Evolutionary conservation across 2,888 invertebrate genomes (phyloP).

Genomic region (Hirtodrosophila histrioides): DNA sequence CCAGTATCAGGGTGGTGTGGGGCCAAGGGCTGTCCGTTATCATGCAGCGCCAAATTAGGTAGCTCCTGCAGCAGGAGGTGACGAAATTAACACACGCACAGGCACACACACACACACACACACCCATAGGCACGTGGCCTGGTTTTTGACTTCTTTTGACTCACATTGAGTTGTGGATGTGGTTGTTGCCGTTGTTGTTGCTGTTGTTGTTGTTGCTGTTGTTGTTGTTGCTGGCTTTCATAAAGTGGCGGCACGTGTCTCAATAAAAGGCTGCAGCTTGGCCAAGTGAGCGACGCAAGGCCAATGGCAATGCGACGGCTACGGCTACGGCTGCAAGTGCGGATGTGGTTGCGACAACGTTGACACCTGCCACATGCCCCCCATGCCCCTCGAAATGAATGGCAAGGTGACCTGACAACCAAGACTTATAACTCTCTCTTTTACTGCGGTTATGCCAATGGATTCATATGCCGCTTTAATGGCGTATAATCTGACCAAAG

Average conservation of each 20-base stretch:
- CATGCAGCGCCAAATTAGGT: slow-evolving; percentile 75
- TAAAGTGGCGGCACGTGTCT: slow-evolving; percentile 71
- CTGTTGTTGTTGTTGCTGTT: slow-evolving; percentile 19
- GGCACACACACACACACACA: slow-evolving; percentile 8
- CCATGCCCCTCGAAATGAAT: no score
- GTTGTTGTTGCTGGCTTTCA: slow-evolving; percentile 26
- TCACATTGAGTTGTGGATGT: slow-evolving; percentile 39
- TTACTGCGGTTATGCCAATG: no score
- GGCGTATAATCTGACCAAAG: no score
- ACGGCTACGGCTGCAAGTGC: background rate
- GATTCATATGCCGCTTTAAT: no score
- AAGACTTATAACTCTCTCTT: no score
- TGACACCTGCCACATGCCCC: slow-evolving; percentile 32
- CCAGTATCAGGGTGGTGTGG: background rate
- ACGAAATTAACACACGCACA: slow-evolving; percentile 59
- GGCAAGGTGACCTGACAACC: no score
- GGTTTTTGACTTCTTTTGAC: slow-evolving; percentile 66
- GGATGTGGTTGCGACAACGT: background rate
- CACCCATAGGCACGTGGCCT: slow-evolving; percentile 63
- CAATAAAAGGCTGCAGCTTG: slow-evolving; percentile 38
- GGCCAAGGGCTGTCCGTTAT: slow-evolving; percentile 25
- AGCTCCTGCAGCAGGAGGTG: slow-evolving; percentile 65
- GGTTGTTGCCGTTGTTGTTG: slow-evolving; percentile 17
- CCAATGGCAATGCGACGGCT: slow-evolving; percentile 9
- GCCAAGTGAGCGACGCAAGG: slow-evolving; percentile 38